Evolutionary conservation across 2,113 vertebrate genomes (phyloP), one percentile per base, ranked within the genome.

Genomic region (Vulpes lagopus): DNA sequence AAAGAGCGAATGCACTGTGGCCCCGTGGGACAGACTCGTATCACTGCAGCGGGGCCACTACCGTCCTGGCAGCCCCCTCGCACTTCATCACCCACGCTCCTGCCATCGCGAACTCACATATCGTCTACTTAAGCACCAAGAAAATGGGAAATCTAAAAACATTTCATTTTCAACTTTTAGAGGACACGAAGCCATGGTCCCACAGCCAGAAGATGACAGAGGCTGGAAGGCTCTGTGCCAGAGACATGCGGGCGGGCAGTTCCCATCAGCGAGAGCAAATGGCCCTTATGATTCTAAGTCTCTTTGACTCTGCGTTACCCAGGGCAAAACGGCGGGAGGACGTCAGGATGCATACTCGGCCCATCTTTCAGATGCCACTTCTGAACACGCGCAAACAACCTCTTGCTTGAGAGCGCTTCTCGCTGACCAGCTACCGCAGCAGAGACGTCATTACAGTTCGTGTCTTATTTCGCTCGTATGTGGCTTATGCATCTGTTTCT

Each of bases 301-400:
- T 87, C 80, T 92, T 14, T 80, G 96, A 94, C 59, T 53, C 35
- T 1, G 22, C 2, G 20, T 84, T 32, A 91, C 96, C 80, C 59
- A 15, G 95, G 93, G 93, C 95, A 17, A 90, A 67, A 11, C 69
- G 0, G 10, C 0, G 0, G 89, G 3, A 0, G 76, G 14, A n/a
- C 3, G 91, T 94, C 91, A 93, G 12, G 64, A 62, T 0, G 17
- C 59, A 91, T 88, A 17, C 76, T 32, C 0, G 0, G 49, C 25
- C 94, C 35, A 9, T 67, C 95, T 94, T 62, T 92, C 91, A 89
- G 91, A 93, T 64, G 81, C 85, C 87, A 74, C 91, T 84, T 38
- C 14, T 15, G 69, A 25, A 35, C 43, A 27, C 0, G 20, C 23
- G 8, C 19, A 67, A 80, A 71, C 2, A 3, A 27, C 23, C 30